These are phyloP conservation scores for Anguilla pacifica DNA, from an alignment of 2,797 vertebrate genomes.

Conservation along the genomic window DNA sequence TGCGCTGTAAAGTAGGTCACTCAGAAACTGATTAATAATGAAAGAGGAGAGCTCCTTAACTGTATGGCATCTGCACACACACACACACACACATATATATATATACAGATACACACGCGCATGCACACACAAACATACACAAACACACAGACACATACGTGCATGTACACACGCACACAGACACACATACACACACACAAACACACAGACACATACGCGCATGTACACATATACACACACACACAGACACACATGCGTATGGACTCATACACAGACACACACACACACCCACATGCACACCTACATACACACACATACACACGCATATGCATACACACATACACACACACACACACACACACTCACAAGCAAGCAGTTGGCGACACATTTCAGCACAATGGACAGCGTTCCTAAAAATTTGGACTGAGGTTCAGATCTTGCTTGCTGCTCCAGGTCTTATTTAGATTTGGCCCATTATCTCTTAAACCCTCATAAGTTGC, in stretches of 20 bases:
- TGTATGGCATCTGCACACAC: background rate
- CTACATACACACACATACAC: background rate
- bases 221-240: constrained; percentile 67
- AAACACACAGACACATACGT: background rate
- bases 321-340: too few relatives aligned
- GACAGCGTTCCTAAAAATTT: background rate
- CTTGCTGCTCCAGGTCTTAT: background rate
- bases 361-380: background rate
- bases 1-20: constrained; percentile 35
- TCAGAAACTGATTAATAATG: constrained; percentile 23
- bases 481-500: background rate
- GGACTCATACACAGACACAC: background rate
- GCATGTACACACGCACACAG: background rate
- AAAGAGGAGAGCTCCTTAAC: background rate
- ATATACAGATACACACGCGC: too few relatives aligned
- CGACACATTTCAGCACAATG: background rate
- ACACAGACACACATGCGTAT: background rate
- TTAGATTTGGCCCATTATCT: background rate
- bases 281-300: background rate
- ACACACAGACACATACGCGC: background rate
- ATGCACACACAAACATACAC: background rate
- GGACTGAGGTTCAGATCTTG: background rate
- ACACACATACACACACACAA: background rate
- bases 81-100: too few relatives aligned
- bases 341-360: background rate